Evolutionary conservation across 1,140 invertebrate species (phyloP).

Genomic region (Charaxes varanes): DNA sequence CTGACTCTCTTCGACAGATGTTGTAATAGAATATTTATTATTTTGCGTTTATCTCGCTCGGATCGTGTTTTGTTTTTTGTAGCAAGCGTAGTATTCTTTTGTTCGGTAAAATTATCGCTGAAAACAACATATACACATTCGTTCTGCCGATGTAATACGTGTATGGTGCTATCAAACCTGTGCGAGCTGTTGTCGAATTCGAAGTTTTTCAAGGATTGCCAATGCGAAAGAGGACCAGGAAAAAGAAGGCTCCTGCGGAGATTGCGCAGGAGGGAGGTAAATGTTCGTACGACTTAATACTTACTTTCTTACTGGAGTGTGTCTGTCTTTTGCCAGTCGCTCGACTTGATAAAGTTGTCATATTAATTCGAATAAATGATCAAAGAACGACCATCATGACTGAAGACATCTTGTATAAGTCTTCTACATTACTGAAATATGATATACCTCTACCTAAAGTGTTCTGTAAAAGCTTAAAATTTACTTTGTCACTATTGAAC

Average conservation of each 20-base stretch:
- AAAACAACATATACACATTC: background rate
- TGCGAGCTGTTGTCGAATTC: conserved; percentile 62
- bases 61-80: conserved; percentile 39
- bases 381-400: too few species aligned
- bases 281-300: too few species aligned
- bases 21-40: conserved; percentile 40
- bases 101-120: conserved; percentile 6
- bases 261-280: conserved; percentile 45
- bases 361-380: too few species aligned
- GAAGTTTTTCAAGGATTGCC: conserved; percentile 60
- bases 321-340: too few species aligned
- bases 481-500: too few species aligned
- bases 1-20: conserved; percentile 43
- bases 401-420: too few species aligned
- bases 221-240: conserved; percentile 70
- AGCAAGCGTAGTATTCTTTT: background rate
- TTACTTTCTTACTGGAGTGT: too few species aligned
- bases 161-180: conserved; percentile 56
- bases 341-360: too few species aligned
- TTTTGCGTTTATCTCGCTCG: conserved; percentile 34
- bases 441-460: too few species aligned
- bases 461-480: too few species aligned
- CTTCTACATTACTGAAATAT: too few species aligned
- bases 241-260: conserved; percentile 58
- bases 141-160: conserved; percentile 19